Evolutionary conservation across 2,113 vertebrate species (phyloP).

Genomic region (Coracopsis vasa): DNA sequence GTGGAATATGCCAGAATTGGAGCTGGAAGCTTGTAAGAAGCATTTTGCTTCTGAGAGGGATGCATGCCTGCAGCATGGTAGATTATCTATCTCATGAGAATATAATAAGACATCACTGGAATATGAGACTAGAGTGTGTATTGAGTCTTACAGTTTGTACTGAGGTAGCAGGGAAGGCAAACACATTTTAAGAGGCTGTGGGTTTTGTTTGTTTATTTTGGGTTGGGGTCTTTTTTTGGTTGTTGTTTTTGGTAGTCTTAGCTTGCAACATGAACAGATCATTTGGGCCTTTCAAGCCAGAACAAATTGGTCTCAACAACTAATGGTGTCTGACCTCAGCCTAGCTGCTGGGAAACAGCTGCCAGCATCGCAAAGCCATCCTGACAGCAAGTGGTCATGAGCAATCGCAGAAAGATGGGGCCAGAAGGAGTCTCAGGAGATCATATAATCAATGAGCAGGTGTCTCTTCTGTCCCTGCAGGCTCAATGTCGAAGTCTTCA

Average conservation of each 20-base stretch:
- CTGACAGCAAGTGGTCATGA: neutral
- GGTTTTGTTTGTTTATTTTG: neutral
- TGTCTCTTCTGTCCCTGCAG: neutral
- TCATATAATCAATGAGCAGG: neutral
- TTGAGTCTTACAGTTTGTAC: neutral
- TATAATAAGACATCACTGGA: neutral
- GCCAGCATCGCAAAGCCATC: neutral
- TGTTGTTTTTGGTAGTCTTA: neutral
- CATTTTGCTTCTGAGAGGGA: neutral
- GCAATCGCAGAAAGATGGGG: accelerated
- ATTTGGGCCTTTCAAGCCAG: neutral
- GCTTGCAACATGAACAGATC: neutral
- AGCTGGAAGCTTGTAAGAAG: neutral
- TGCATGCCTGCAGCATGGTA: accelerated
- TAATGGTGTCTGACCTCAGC: neutral
- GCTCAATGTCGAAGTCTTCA: neutral
- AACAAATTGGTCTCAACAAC: neutral
- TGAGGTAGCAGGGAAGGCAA: neutral
- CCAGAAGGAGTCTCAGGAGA: neutral
- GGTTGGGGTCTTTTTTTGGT: neutral
- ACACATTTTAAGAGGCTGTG: neutral
- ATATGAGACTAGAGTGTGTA: neutral
- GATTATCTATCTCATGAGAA: neutral
- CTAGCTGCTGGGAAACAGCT: neutral
- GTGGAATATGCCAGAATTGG: neutral